A percentile compares a stretch with the other conserved stretches of the same genome.
phyloP scores from a whole-genome alignment of 2,797 vertebrate genomes.

The Characodon lateralis region DNA sequence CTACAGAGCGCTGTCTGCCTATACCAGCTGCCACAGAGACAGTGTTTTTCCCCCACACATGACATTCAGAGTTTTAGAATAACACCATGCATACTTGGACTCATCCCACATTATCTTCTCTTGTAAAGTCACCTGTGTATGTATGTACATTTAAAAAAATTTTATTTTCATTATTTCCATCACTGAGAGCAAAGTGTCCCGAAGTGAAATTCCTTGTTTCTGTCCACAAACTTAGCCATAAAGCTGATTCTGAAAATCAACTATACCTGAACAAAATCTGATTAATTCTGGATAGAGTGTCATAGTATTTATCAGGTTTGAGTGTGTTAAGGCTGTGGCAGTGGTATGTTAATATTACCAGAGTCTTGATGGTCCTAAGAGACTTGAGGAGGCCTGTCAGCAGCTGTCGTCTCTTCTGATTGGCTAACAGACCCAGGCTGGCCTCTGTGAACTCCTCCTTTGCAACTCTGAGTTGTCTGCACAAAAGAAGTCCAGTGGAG shows the following conservation, averaged over 20 bases:
- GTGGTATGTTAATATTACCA: slow-evolving; percentile 79
- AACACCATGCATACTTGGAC: too few relatives aligned
- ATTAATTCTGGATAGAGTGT: neutral
- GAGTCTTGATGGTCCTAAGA: slow-evolving; percentile 97
- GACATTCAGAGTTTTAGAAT: too few relatives aligned
- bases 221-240: too few relatives aligned
- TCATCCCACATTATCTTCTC: too few relatives aligned
- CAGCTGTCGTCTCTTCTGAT: slow-evolving; percentile 93
- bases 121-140: too few relatives aligned
- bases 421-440: slow-evolving; percentile 93
- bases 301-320: neutral
- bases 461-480: slow-evolving; percentile 89
- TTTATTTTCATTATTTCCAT: too few relatives aligned
- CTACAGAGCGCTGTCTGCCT: too few relatives aligned
- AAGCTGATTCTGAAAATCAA: neutral
- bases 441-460: slow-evolving; percentile 98
- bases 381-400: slow-evolving; percentile 95
- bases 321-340: neutral
- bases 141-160: too few relatives aligned
- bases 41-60: too few relatives aligned
- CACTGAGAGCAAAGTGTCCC: too few relatives aligned
- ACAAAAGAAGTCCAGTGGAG: slow-evolving; percentile 29
- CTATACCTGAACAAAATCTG: neutral
- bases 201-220: too few relatives aligned
- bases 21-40: too few relatives aligned